A percentile compares a stretch with the other conserved stretches of the same genome.
Conservation (phyloP, 2,797 vertebrate genomes). For the Rhabdomys pumilio region DNA sequence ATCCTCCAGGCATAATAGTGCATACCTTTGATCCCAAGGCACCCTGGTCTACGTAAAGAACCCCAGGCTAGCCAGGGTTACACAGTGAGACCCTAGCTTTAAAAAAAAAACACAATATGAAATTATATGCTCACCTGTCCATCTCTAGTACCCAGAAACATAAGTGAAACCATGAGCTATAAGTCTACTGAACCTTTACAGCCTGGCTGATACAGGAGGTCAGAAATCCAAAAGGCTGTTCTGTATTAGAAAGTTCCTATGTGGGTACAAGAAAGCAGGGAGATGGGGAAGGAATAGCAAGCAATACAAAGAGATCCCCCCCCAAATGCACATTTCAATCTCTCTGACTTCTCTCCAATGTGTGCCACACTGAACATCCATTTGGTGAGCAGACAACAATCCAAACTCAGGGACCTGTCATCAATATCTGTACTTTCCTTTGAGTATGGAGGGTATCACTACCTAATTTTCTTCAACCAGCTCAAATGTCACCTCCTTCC, state of each 20-base stretch:
- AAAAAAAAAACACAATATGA: not conserved
- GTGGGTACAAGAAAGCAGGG: conserved; percentile 3
- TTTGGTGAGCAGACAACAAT: conserved; percentile 40
- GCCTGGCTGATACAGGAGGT: conserved; percentile 22
- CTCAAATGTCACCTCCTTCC: conserved; percentile 62
- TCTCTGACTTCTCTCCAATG: conserved; percentile 14
- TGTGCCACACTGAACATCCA: not conserved
- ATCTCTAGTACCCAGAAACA: conserved; percentile 12
- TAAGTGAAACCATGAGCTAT: not conserved
- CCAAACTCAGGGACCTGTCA: not conserved
- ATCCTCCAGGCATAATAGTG: not conserved
- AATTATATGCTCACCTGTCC: not conserved
- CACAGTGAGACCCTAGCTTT: not conserved
- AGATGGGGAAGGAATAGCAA: not conserved
- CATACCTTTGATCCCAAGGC: not conserved
- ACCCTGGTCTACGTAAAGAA: not conserved
- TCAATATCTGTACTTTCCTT: conserved; percentile 37
- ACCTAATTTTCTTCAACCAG: conserved; percentile 61
- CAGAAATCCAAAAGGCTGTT: conserved; percentile 68
- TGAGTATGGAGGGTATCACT: not conserved
- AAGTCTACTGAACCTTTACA: conserved; percentile 56
- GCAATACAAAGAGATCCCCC: not conserved
- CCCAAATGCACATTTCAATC: not conserved
- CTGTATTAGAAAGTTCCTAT: conserved; percentile 19
- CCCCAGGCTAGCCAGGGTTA: not conserved